Percentiles rank a stretch among this genome's conserved stretches.
phyloP scores from a whole-genome alignment of 2,113 vertebrate species.

The Tachysurus vachellii region DNA sequence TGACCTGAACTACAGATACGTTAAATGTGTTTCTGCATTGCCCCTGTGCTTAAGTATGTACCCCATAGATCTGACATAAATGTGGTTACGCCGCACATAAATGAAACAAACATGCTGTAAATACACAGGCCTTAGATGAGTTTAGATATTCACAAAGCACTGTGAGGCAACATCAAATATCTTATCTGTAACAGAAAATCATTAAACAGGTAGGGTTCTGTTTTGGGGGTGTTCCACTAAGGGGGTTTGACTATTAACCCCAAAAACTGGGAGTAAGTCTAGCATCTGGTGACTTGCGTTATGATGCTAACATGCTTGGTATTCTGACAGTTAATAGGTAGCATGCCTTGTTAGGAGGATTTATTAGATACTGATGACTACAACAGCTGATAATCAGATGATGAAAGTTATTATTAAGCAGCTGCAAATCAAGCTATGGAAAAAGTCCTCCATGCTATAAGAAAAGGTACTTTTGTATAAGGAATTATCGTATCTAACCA shows the following conservation, averaged over 20 bases:
- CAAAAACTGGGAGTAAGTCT: neutral
- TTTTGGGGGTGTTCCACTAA: neutral
- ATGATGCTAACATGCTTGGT: neutral
- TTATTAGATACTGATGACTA: neutral
- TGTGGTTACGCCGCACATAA: neutral
- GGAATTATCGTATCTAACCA: neutral
- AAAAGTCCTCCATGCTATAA: neutral
- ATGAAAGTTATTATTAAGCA: neutral
- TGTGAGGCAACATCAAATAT: neutral
- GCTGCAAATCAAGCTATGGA: neutral
- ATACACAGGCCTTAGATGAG: neutral
- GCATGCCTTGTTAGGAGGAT: no score
- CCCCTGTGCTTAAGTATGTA: neutral
- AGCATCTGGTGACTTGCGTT: neutral
- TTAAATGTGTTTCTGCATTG: neutral
- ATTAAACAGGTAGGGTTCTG: neutral
- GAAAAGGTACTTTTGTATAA: neutral
- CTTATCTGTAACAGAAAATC: neutral
- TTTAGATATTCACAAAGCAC: slow-evolving; percentile 6
- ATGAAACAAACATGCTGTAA: neutral
- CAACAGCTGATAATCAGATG: neutral
- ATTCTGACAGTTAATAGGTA: no score
- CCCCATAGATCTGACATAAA: no score
- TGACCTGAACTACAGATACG: neutral
- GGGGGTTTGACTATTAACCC: neutral